Percentiles rank a stretch among this genome's conserved stretches.
Evolutionary conservation across 2,113 vertebrate genomes (phyloP).

Genomic region (Athene noctua): DNA sequence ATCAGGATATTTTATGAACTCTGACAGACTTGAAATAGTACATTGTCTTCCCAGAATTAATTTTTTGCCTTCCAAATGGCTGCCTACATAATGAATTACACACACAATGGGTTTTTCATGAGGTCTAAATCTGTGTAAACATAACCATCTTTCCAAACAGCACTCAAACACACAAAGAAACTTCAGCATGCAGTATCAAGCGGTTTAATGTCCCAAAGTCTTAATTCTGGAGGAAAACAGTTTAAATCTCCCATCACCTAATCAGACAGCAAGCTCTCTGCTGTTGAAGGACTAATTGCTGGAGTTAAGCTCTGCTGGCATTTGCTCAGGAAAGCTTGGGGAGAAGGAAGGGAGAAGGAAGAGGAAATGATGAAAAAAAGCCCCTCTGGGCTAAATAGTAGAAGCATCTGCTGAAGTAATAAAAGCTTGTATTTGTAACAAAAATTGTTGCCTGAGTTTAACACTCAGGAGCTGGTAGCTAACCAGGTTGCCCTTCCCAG

Average conservation of each 20-base stretch:
- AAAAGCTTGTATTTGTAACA: background rate
- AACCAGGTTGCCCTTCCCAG: background rate
- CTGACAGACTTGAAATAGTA: background rate
- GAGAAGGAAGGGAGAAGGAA: background rate
- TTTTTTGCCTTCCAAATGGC: background rate
- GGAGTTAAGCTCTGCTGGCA: background rate
- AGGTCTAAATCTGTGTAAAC: background rate
- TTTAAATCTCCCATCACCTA: background rate
- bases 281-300: background rate
- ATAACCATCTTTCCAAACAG: background rate
- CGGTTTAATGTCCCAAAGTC: background rate
- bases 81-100: background rate
- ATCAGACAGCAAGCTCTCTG: background rate
- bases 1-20: background rate
- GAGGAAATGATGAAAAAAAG: background rate
- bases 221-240: background rate
- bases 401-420: background rate
- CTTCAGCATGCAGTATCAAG: background rate
- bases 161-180: background rate
- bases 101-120: background rate
- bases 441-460: background rate
- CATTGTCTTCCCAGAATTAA: constrained; percentile 9
- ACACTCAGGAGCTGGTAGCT: background rate
- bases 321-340: background rate
- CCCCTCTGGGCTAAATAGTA: background rate